Evolutionary conservation across 2,888 invertebrate species (phyloP).

Genomic region (Odontocerum albicorne): DNA sequence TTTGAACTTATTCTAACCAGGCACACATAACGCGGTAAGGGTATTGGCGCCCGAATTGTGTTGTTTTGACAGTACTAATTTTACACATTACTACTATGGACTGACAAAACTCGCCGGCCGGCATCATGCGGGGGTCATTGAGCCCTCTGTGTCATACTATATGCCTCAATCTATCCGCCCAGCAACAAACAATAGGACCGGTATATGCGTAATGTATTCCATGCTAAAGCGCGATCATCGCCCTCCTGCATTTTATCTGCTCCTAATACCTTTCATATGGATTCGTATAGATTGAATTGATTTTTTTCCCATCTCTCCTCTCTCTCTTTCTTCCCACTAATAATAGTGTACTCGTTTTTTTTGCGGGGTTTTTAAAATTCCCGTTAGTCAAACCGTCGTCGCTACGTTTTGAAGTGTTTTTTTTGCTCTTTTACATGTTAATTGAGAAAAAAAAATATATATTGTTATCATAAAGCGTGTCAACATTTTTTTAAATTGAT

Average conservation of each 20-base stretch:
- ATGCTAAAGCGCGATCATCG: slow-evolving; percentile 12
- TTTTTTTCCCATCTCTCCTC: slow-evolving; percentile 3
- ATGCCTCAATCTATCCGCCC: slow-evolving; percentile 11
- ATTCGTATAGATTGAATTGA: slow-evolving; percentile 1
- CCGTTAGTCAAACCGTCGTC: no score
- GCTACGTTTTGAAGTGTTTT: no score
- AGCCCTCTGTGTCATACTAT: slow-evolving; percentile 9
- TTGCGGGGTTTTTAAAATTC: no score
- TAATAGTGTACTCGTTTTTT: no score
- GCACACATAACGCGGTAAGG: not conserved
- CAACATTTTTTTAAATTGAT: no score
- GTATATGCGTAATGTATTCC: slow-evolving; percentile 17
- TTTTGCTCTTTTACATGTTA: no score
- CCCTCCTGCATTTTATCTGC: slow-evolving; percentile 8
- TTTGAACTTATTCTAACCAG: not conserved
- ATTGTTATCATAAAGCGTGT: no score
- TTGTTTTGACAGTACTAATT: slow-evolving; percentile 15
- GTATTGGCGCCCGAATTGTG: not conserved
- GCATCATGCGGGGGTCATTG: slow-evolving; percentile 13
- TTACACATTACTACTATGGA: not conserved
- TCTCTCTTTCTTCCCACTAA: not conserved
- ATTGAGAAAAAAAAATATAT: no score
- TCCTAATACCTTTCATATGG: slow-evolving; percentile 21
- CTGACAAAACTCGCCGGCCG: slow-evolving; percentile 16
- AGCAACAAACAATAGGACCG: slow-evolving; percentile 13